A percentile compares a stretch with the other conserved stretches of the same genome.
Evolutionary conservation across 1,140 invertebrate species (phyloP).

Genomic region (Epicauta chinensis): DNA sequence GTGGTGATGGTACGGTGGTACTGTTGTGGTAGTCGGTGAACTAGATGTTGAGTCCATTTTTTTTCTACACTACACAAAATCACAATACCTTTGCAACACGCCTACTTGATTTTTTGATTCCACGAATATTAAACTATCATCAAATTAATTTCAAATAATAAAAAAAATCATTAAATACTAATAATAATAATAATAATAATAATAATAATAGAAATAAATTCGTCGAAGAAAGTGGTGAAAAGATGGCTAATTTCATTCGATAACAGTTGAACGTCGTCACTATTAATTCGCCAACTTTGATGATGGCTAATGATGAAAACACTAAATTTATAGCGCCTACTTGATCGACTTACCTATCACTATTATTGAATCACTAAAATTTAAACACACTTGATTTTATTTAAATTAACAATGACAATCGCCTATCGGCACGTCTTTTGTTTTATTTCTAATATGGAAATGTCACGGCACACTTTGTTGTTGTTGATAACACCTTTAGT

Average conservation of each 20-base stretch:
- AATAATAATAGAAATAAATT: no score
- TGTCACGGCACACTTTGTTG: no score
- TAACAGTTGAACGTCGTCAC: constrained; percentile 23
- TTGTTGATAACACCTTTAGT: no score
- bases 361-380: constrained; percentile 2
- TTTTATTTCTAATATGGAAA: no score
- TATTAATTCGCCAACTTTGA: constrained; percentile 10
- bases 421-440: constrained; percentile 10
- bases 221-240: constrained; percentile 11
- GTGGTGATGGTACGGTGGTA: neutral
- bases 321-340: constrained; percentile 9
- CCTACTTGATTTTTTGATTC: constrained; percentile 9
- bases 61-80: neutral
- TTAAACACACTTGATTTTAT: no score
- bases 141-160: no score
- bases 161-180: no score
- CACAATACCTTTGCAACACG: constrained; percentile 1
- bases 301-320: constrained; percentile 6
- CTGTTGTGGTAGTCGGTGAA: neutral
- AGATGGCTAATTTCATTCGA: constrained; percentile 16
- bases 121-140: constrained; percentile 21
- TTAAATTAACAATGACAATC: constrained; percentile 20
- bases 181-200: no score
- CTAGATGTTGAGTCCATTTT: neutral
- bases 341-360: neutral